Percentiles rank a stretch among this genome's conserved stretches.
Evolutionary conservation across 2,888 invertebrate species (phyloP).

Genomic region (Sialis fuliginosa): DNA sequence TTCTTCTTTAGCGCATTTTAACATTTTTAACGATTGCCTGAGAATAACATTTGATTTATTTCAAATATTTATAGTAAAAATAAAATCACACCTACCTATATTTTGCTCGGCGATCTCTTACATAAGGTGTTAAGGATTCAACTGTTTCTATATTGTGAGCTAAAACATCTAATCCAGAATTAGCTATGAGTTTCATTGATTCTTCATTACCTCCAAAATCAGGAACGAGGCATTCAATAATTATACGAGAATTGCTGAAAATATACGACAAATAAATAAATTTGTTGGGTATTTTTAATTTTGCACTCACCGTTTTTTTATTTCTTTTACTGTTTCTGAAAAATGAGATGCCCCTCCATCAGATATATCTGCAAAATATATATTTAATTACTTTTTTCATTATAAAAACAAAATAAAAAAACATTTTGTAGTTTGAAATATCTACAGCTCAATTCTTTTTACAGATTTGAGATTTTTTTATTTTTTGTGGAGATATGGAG

Average conservation of each 20-base stretch:
- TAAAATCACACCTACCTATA: slow-evolving; percentile 33
- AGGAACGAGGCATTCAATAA: slow-evolving; percentile 93
- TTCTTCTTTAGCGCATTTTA: slow-evolving; percentile 63
- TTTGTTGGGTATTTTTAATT: slow-evolving; percentile 4
- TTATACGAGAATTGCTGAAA: slow-evolving; percentile 56
- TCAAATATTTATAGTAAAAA: not conserved
- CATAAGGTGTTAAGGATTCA: slow-evolving; percentile 73
- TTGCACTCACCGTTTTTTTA: slow-evolving; percentile 51
- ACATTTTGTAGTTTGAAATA: too few species aligned
- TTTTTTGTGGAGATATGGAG: too few species aligned
- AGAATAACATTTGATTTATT: too few species aligned
- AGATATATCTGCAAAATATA: slow-evolving; percentile 47
- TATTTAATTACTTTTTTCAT: too few species aligned
- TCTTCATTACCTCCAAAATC: slow-evolving; percentile 78
- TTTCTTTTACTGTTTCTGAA: slow-evolving; percentile 75
- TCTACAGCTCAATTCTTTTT: too few species aligned
- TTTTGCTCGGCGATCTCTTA: slow-evolving; percentile 84
- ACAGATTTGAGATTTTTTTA: too few species aligned
- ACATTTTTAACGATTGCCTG: slow-evolving; percentile 69
- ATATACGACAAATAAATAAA: slow-evolving; percentile 1
- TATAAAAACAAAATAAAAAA: too few species aligned
- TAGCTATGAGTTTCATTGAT: slow-evolving; percentile 56
- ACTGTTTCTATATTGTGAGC: slow-evolving; percentile 99
- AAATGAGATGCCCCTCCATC: slow-evolving; percentile 93
- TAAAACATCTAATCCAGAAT: slow-evolving; percentile 83